Base-by-base conservation (phyloP, 1,140 invertebrate species). In the Subanguina moxae region DNA sequence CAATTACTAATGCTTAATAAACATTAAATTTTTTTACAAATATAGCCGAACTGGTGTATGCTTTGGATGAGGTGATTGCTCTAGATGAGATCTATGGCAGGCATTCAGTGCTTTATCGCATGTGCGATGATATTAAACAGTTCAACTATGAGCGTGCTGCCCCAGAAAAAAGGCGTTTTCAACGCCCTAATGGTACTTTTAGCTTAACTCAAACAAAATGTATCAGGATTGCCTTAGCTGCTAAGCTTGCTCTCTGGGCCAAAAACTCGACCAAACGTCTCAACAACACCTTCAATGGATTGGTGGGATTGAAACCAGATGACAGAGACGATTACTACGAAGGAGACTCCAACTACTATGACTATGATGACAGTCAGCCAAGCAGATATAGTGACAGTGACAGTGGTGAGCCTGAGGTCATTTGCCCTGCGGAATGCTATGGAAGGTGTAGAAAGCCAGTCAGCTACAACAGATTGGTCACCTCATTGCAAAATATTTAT, bases 261-360 rank as follows among this genome's bases (percentile, higher is more conserved):
- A 45, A 13, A 45, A 45, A 45, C n/a, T 45, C 43, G 11, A 45
- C n/a, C 11, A n/a, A 11, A n/a, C n/a, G 43, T n/a, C n/a, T 45
- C 43, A n/a, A 45, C 43, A n/a, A n/a, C 11, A 45, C 11, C n/a
- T 11, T 11, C 43, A 45, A 11, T 45, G 43, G 43, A 45, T 45
- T 11, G 43, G n/a, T n/a, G n/a, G n/a, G n/a, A n/a, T n/a, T n/a
- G n/a, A n/a, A n/a, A n/a, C n/a, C n/a, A n/a, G 48, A 52, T 25
- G 48, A 52, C 48, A 52, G 15, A 52, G 48, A 52, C 48, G 48
- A 52, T 15, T 52, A 52, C 48, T 52, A 52, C 17, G 48, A 52
- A 15, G 48, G 15, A 15, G 48, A 52, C 32, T 38, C 3, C 3
- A 38, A 38, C 32, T 38, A 38, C 32, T 5, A 3, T 38, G 32